A percentile compares a stretch with the other conserved stretches of the same genome.
Evolutionary conservation across 2,113 vertebrate genomes (phyloP).

Genomic region (Periophthalmus modestus): DNA sequence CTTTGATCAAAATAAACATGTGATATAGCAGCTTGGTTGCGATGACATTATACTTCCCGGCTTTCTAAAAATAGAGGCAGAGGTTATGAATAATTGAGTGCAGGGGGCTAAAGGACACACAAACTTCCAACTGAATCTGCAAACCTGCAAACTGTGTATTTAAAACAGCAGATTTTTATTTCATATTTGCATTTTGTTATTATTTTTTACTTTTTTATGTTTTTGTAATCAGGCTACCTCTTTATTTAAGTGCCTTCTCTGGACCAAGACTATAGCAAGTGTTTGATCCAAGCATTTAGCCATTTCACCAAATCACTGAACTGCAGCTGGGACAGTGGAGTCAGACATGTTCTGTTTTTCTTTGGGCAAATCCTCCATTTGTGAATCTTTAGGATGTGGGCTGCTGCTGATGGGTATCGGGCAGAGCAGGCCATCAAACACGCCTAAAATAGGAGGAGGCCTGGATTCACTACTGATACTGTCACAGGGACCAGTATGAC

Average conservation of each 20-base stretch:
- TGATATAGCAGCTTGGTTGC: conserved; percentile 26
- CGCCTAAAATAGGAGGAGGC: conserved; percentile 54
- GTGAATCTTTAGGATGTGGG: conserved; percentile 27
- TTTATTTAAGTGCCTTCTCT: conserved; percentile 72
- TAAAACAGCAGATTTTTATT: conserved; percentile 15
- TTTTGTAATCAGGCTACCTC: conserved; percentile 67
- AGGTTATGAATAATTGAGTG: conserved; percentile 73
- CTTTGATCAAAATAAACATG: conserved; percentile 31
- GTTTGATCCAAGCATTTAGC: conserved; percentile 27
- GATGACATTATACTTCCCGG: conserved; percentile 57
- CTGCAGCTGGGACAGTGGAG: background rate
- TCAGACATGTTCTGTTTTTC: background rate
- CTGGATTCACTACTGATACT: conserved; percentile 60
- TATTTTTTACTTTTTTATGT: conserved; percentile 35
- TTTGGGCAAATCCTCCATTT: conserved; percentile 21
- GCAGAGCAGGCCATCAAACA: conserved; percentile 54
- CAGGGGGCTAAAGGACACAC: conserved; percentile 58
- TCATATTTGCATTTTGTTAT: conserved; percentile 13
- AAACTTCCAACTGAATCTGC: conserved; percentile 49
- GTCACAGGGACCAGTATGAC: conserved; percentile 64
- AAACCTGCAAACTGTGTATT: conserved; percentile 24
- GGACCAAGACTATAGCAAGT: conserved; percentile 7
- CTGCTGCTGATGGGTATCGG: conserved; percentile 57
- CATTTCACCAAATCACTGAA: conserved; percentile 25
- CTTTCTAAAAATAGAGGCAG: conserved; percentile 69